These are phyloP conservation scores for Agriopis marginaria DNA, from an alignment of 2,888 invertebrate species.

Conservation along the genomic window DNA sequence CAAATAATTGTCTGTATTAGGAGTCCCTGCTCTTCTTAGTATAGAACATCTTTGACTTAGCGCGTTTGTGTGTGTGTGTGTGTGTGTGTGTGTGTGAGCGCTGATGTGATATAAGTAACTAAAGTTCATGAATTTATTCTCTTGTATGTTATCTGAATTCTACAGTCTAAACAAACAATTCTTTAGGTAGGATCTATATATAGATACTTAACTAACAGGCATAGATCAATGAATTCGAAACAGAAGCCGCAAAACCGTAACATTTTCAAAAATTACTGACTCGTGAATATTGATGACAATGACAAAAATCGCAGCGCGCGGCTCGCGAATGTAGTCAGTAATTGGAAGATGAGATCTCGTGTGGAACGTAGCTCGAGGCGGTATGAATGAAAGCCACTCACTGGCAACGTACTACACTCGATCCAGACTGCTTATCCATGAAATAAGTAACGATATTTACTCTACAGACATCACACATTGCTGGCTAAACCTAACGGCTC, in stretches of 20 bases:
- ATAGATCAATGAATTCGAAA: background rate
- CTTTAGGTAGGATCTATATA: background rate
- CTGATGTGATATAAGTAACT: too few species aligned
- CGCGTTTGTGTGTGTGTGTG: too few species aligned
- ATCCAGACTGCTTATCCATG: constrained; percentile 57
- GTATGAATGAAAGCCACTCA: constrained; percentile 85
- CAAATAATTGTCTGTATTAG: too few species aligned
- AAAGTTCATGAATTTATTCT: too few species aligned
- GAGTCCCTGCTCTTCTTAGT: too few species aligned
- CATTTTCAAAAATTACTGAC: constrained; percentile 35
- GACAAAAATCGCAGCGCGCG: constrained; percentile 76
- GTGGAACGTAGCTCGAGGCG: constrained; percentile 82
- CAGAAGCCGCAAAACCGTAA: background rate
- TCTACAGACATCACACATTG: constrained; percentile 54
- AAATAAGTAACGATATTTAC: constrained; percentile 54
- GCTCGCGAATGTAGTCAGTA: constrained; percentile 74
- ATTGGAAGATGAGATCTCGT: constrained; percentile 85
- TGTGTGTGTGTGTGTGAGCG: too few species aligned
- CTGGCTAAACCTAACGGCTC: constrained; percentile 36
- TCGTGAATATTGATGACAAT: constrained; percentile 67
- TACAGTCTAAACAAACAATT: background rate
- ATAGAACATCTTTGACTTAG: too few species aligned
- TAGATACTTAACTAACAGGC: background rate
- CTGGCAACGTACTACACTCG: constrained; percentile 73
- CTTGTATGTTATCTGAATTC: too few species aligned